These are phyloP conservation scores for Trissonchulus latispiculum DNA, from an alignment of 2,888 invertebrate genomes.

Conservation along the genomic window DNA sequence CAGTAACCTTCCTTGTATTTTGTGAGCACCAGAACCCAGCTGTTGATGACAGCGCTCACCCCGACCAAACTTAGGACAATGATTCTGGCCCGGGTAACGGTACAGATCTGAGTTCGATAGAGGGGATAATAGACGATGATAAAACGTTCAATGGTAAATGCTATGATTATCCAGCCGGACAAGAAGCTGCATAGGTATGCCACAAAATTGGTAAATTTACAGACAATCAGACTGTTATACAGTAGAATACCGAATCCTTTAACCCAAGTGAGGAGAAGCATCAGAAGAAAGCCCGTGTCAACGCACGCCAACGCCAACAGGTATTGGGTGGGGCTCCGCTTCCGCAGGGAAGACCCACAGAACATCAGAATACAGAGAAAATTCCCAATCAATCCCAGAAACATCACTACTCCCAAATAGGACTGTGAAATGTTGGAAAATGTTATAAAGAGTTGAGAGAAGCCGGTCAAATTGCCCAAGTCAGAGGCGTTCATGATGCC, in stretches of 20 bases:
- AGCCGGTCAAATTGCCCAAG: not conserved
- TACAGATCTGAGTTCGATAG: not conserved
- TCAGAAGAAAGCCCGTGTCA: conserved; percentile 13
- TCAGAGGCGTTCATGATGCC: not conserved
- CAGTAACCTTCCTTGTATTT: not conserved
- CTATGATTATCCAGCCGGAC: conserved; percentile 14
- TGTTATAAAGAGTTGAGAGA: not conserved
- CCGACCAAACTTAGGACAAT: not conserved
- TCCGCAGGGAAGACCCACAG: conserved; percentile 6
- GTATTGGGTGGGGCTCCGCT: not conserved
- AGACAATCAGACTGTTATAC: conserved; percentile 3
- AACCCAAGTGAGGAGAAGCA: conserved; percentile 5
- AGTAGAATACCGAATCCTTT: conserved; percentile 5
- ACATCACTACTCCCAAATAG: not conserved
- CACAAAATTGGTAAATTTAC: conserved; percentile 3
- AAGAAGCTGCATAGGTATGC: conserved; percentile 9
- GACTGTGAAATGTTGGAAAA: not conserved
- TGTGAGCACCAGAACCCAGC: conserved; percentile 10
- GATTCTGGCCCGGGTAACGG: not conserved
- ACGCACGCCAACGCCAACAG: conserved; percentile 6
- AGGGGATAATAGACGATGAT: conserved; percentile 13
- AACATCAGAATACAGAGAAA: conserved; percentile 13
- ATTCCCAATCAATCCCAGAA: conserved; percentile 15
- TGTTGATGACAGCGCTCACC: not conserved
- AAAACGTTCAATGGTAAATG: conserved; percentile 16